These are phyloP conservation scores for Dinomys branickii DNA, from an alignment of 2,113 vertebrate genomes.

Conservation along the genomic window DNA sequence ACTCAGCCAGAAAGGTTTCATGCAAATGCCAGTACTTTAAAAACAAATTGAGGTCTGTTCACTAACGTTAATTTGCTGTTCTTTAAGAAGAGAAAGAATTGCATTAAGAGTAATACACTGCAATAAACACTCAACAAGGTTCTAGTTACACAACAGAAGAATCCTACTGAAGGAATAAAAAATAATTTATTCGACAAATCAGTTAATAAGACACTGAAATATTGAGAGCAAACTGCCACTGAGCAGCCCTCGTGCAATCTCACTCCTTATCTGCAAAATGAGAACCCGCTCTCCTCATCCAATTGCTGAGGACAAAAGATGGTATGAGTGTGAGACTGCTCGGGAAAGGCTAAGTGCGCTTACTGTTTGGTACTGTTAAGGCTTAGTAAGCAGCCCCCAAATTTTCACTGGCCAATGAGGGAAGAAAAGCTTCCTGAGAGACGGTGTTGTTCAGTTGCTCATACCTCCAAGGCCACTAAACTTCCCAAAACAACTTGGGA, in stretches of 20 bases:
- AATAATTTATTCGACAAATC: slow-evolving; percentile 29
- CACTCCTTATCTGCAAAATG: not conserved
- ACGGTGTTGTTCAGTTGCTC: not conserved
- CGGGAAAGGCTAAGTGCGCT: not conserved
- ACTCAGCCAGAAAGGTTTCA: no score
- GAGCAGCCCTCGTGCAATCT: not conserved
- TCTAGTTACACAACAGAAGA: not conserved
- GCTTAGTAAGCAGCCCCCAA: not conserved
- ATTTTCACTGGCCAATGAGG: slow-evolving; percentile 22
- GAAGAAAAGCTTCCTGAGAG: not conserved
- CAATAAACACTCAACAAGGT: not conserved
- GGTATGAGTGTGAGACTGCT: no score
- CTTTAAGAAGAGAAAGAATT: not conserved
- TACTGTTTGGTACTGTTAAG: not conserved
- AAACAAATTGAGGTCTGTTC: no score
- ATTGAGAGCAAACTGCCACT: slow-evolving; percentile 11
- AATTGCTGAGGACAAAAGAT: not conserved
- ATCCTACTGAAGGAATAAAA: not conserved
- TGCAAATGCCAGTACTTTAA: no score
- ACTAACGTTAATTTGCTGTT: not conserved
- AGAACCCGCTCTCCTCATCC: not conserved
- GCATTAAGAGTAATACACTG: not conserved
- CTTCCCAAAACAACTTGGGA: slow-evolving; percentile 21
- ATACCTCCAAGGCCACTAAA: not conserved
- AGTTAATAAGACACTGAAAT: slow-evolving; percentile 22